Evolutionary conservation across 2,113 vertebrate genomes (phyloP), one percentile per base, ranked within the genome.

Genomic region (Epinephelus fuscoguttatus): DNA sequence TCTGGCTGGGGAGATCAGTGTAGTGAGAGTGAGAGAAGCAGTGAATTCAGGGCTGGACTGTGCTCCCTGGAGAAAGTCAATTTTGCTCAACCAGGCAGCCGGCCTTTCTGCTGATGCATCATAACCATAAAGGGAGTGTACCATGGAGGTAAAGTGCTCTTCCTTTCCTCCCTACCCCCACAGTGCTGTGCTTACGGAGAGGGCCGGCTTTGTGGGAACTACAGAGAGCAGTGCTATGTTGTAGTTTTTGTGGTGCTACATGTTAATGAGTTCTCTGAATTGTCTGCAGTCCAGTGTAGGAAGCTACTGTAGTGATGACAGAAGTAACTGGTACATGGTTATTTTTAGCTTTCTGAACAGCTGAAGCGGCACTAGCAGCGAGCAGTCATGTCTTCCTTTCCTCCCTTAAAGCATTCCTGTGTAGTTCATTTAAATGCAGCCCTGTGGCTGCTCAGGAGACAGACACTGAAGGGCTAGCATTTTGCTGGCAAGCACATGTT

Each of bases 71-170:
- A 85, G 88, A 83, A 76, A 88, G 63, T 69, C 80, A 74, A 27
- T 83, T 82, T 76, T 52, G 64, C 52, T 72, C 50, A 63, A 27
- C 77, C n/a, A 25, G 73, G 50, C 70, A 62, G 64, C 30, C 23
- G 25, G 61, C 33, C 71, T 73, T 75, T 91, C 61, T 15, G 18
- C 73, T 75, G 88, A 92, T 94, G 87, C 89, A 85, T 80, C 75
- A 72, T 73, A 81, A 69, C 55, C 64, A 55, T 80, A 85, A 76
- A 90, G 66, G 82, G 75, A 88, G 82, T 70, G 70, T 69, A 78
- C 71, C 69, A 94, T 94, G 93, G 91, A 94, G 95, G 94, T 95
- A 95, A 92, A 92, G 85, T 92, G 82, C 74, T 84, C 66, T 85
- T 91, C 67, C 56, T 84, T 84, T 89, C 71, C 86, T 72, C 74